These are phyloP conservation scores for Caenorhabditis becei DNA, from an alignment of 2,888 invertebrate species.

Conservation along the genomic window DNA sequence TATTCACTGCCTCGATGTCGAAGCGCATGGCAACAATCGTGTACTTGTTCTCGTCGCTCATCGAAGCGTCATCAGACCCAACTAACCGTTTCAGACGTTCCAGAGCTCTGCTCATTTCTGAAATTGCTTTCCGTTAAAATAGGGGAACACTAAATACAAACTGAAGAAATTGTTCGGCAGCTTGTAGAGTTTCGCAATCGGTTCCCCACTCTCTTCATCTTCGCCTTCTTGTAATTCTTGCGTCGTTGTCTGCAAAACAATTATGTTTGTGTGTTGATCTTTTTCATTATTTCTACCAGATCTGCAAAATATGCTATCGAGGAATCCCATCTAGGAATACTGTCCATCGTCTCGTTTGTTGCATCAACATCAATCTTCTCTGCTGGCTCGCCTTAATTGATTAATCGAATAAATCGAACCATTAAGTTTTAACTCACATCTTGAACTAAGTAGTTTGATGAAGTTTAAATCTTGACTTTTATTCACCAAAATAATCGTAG, in stretches of 20 bases:
- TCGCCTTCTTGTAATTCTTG: conserved; percentile 18
- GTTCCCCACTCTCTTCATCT: conserved; percentile 17
- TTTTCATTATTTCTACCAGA: background rate
- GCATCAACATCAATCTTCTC: background rate
- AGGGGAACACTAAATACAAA: background rate
- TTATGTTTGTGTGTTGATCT: background rate
- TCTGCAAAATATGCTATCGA: conserved; percentile 21
- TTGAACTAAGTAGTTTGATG: conserved; percentile 61
- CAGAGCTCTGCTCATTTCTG: conserved; percentile 42
- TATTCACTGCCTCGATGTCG: conserved; percentile 49
- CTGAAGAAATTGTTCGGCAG: conserved; percentile 50
- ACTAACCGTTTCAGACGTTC: conserved; percentile 40
- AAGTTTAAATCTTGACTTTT: conserved; percentile 70
- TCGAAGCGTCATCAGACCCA: conserved; percentile 18
- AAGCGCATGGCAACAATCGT: conserved; percentile 45
- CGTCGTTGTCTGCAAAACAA: conserved; percentile 17
- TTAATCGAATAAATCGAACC: background rate
- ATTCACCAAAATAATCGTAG: conserved; percentile 72
- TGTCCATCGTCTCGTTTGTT: conserved; percentile 7
- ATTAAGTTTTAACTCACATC: conserved; percentile 32
- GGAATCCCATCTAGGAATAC: conserved; percentile 30
- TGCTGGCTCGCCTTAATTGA: background rate
- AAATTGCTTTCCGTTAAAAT: background rate
- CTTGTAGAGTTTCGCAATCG: conserved; percentile 31
- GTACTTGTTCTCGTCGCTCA: conserved; percentile 32